phyloP scores from a whole-genome alignment of 1,140 invertebrate genomes.

The Doryteuthis pealeii region DNA sequence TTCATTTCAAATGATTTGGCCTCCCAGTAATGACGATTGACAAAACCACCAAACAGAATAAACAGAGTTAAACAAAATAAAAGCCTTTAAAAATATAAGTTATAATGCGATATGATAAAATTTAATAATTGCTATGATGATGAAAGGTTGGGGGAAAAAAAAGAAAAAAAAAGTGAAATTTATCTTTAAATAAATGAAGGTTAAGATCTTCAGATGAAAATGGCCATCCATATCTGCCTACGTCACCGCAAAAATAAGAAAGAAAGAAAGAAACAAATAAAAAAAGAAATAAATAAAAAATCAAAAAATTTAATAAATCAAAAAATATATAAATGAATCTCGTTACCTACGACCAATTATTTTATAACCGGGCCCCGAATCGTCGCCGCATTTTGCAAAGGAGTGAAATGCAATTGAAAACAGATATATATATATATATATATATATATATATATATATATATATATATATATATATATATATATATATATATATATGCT shows the following conservation, averaged over 20 bases:
- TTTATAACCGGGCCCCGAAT: neutral
- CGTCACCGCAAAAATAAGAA: too few relatives aligned
- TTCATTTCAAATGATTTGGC: neutral
- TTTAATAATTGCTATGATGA: too few relatives aligned
- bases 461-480: slow-evolving; percentile 1
- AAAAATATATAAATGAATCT: neutral
- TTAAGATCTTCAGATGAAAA: too few relatives aligned
- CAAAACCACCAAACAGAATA: neutral
- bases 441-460: slow-evolving; percentile 1
- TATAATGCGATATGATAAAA: too few relatives aligned
- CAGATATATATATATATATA: neutral
- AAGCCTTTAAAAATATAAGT: too few relatives aligned
- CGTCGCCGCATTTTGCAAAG: too few relatives aligned
- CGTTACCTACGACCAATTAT: neutral
- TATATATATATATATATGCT: neutral
- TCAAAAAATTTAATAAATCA: neutral
- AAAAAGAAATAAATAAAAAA: neutral
- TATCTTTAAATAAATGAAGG: too few relatives aligned
- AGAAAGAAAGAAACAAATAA: neutral
- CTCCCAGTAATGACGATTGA: neutral
- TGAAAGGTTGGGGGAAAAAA: too few relatives aligned
- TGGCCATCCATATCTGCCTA: too few relatives aligned
- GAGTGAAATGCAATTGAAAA: too few relatives aligned
- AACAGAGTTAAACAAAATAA: too few relatives aligned
- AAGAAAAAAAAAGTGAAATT: too few relatives aligned